Conservation (phyloP, 2,888 invertebrate genomes). For the Catocala nupta region DNA sequence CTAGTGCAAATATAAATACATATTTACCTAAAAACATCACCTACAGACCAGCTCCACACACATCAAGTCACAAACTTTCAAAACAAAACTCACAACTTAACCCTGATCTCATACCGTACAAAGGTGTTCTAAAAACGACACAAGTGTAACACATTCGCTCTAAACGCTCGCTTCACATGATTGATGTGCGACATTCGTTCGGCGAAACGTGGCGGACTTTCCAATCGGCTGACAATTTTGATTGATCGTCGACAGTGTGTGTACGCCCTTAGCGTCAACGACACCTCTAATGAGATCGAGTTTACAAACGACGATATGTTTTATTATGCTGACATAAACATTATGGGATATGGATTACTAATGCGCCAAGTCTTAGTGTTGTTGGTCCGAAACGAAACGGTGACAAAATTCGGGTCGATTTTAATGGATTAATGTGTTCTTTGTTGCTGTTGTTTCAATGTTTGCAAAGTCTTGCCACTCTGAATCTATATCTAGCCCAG, state of each 20-base stretch:
- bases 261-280: constrained; percentile 48
- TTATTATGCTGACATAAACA: constrained; percentile 18
- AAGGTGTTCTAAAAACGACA: constrained; percentile 39
- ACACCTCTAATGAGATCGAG: constrained; percentile 65
- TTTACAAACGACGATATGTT: constrained; percentile 54
- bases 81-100: not conserved
- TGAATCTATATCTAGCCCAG: too few relatives aligned
- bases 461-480: too few relatives aligned
- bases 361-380: too few relatives aligned
- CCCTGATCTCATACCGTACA: constrained; percentile 1
- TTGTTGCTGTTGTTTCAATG: too few relatives aligned
- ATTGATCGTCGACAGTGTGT: constrained; percentile 73
- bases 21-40: too few relatives aligned
- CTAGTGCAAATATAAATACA: too few relatives aligned
- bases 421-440: too few relatives aligned
- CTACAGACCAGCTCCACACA: too few relatives aligned
- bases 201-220: constrained; percentile 75
- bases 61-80: not conserved
- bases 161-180: constrained; percentile 68
- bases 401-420: too few relatives aligned
- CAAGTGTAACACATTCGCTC: constrained; percentile 52
- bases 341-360: not conserved
- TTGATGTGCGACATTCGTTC: constrained; percentile 77
- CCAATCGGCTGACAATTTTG: constrained; percentile 85
- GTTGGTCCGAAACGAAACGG: too few relatives aligned